Evolutionary conservation across 2,797 vertebrate species (phyloP), one percentile per base, ranked within the genome.

Genomic region (Delichon dasypus): DNA sequence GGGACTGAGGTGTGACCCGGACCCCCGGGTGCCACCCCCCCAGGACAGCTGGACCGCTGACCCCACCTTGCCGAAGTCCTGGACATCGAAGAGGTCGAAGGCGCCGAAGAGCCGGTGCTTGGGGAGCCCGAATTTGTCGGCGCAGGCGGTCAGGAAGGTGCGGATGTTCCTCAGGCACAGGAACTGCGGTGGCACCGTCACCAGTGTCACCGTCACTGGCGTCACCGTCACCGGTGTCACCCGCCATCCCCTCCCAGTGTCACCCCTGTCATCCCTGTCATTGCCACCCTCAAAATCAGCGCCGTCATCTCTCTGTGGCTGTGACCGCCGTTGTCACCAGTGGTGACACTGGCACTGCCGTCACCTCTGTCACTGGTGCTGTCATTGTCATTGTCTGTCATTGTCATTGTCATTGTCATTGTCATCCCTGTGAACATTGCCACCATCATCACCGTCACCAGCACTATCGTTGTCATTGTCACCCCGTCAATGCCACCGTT

Each of bases 91-190:
- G 90, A 95, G 94, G 87, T 95, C 94, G 3, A 95, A 95, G 80
- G 94, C 80, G 2, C 94, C 90, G 1, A 95, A 95, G 64, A 95
- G 94, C 0, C 88, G 92, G 10, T 95, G 94, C 55, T 95, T 95
- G 1, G 92, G 92, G 20, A 95, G 84, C 54, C 92, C 94, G 0
- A 95, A 90, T 2, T 94, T 94, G 76, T 94, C 92, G 0, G 92
- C 30, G 3, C 94, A 95, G 54, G 90, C 19, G 1, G 54, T 20
- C 22, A 95, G 88, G 92, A 95, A 95, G 53, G 80, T 95, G 34
- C 94, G 80, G 88, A 95, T 95, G 88, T 95, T 95, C 73, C 81
- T 88, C 84, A 95, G 84, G 94, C 94, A 95, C 72, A 95, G 80
- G 73, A 95, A 94, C 94, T 95, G 92, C 0, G 27, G 79, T 8